Base-by-base conservation (phyloP, 2,113 vertebrate species). In the Nerophis ophidion region DNA sequence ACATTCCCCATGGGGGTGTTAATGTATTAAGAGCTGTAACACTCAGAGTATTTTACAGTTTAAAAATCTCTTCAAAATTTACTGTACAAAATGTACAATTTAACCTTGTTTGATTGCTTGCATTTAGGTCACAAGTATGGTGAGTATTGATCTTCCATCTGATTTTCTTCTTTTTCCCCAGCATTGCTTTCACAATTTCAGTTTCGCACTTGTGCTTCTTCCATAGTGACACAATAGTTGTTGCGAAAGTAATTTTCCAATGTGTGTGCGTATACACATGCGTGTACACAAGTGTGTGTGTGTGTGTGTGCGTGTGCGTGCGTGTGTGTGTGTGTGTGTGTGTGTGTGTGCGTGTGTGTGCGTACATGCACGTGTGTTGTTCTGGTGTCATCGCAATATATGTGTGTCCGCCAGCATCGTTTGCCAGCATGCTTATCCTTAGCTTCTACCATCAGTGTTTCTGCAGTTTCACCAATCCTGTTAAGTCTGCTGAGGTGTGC, bases 81-180 rank as follows among this genome's bases (percentile, higher is more conserved):
- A 17, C 10, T 11, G 9, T 55, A 17, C n/a, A 16, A 70, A 16
- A 70, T 72, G 77, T 65, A 83, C 71, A 83, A 61, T 82, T 16
- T 77, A 76, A 69, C 61, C 68, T 72, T 93, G 82, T 97, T 93
- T 96, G 87, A 96, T 94, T 94, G 88, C 88, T 94, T 94, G 88
- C 88, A 89, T 92, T 90, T 91, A 99, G 97, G 97, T 98, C 86
- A 99, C 95, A 86, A 98, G 93, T 88, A 98, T 99, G 97, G 97
- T 99, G 93, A 99, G 97, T 98, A 92, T 87, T 88, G 33, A 12
- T 70, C 86, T 83, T 89, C 64, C 85, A 81, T 88, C 78, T 87
- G 63, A 86, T 85, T 85, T 83, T 91, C 80, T 91, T 89, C 91
- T 91, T 76, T 90, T 82, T 87, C 87, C 89, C 85, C 82, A 71